A percentile compares a stretch with the other conserved stretches of the same genome.
These are phyloP conservation scores for Alosa alosa DNA, from an alignment of 2,113 vertebrate genomes.

Conservation along the genomic window DNA sequence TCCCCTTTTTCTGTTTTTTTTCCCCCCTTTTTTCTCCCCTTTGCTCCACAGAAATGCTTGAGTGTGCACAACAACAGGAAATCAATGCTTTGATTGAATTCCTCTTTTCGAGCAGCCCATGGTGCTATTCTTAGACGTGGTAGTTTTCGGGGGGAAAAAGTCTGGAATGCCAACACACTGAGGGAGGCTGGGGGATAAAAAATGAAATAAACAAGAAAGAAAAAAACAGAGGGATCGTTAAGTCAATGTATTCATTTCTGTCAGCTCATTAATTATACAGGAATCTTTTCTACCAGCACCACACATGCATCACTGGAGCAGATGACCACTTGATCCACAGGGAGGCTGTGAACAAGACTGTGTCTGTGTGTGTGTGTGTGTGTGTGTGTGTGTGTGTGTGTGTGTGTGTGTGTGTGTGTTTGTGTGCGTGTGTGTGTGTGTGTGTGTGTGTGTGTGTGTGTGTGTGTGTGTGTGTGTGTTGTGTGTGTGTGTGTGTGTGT, in stretches of 20 bases:
- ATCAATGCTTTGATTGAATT: slow-evolving; percentile 51
- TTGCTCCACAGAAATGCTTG: neutral
- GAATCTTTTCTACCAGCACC: slow-evolving; percentile 16
- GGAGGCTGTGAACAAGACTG: neutral
- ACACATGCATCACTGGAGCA: slow-evolving; percentile 19
- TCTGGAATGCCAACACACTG: neutral
- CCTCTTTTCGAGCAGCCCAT: slow-evolving; percentile 22
- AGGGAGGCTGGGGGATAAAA: slow-evolving; percentile 4
- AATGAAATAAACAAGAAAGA: neutral
- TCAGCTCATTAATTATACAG: slow-evolving; percentile 35
- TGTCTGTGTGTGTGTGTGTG: slow-evolving; percentile 1
- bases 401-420: neutral
- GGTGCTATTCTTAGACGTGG: slow-evolving; percentile 29
- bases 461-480: neutral
- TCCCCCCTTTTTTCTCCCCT: slow-evolving; percentile 9
- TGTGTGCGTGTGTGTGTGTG: neutral
- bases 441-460: neutral
- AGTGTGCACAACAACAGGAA: slow-evolving; percentile 46
- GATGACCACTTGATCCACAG: neutral
- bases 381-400: slow-evolving; percentile 2
- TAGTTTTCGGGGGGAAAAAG: neutral
- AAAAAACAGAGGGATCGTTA: slow-evolving; percentile 24
- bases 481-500: neutral
- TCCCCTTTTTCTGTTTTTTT: slow-evolving; percentile 15
- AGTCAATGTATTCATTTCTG: slow-evolving; percentile 44